A percentile compares a stretch with the other conserved stretches of the same genome.
Conservation (phyloP, 1,140 invertebrate species). For the Popillia japonica region DNA sequence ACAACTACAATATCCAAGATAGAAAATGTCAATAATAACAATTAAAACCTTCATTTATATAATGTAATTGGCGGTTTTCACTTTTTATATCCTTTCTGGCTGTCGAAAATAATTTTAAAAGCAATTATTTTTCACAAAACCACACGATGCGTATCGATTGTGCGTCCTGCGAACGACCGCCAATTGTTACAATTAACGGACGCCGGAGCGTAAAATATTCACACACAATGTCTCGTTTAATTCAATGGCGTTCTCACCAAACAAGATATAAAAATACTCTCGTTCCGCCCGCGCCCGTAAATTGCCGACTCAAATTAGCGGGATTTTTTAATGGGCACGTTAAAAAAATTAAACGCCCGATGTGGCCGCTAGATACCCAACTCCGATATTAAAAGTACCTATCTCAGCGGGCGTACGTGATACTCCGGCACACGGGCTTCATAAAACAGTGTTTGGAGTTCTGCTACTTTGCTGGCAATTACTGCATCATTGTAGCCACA, state of each 20-base stretch:
- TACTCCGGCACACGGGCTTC: neutral
- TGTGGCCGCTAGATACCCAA: neutral
- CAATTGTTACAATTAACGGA: slow-evolving; percentile 12
- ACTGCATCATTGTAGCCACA: neutral
- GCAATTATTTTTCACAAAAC: neutral
- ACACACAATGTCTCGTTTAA: slow-evolving; percentile 23
- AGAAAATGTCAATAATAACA: too few relatives aligned
- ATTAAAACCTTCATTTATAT: too few relatives aligned
- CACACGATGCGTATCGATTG: neutral
- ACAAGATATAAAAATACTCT: slow-evolving; percentile 17
- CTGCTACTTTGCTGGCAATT: neutral
- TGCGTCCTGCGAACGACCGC: neutral
- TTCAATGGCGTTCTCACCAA: slow-evolving; percentile 1
- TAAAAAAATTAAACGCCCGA: neutral
- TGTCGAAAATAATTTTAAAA: neutral
- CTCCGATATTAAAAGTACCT: neutral
- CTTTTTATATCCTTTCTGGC: too few relatives aligned
- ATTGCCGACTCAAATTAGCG: slow-evolving; percentile 1
- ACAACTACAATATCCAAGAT: too few relatives aligned
- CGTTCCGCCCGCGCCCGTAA: neutral
- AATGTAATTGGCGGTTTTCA: too few relatives aligned
- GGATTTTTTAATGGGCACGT: slow-evolving; percentile 12
- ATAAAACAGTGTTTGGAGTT: neutral
- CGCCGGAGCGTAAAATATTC: slow-evolving; percentile 2
- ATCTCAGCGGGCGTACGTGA: neutral